A percentile compares a stretch with the other conserved stretches of the same genome.
Evolutionary conservation across 2,113 vertebrate species (phyloP).

Genomic region (Neotoma lepida): DNA sequence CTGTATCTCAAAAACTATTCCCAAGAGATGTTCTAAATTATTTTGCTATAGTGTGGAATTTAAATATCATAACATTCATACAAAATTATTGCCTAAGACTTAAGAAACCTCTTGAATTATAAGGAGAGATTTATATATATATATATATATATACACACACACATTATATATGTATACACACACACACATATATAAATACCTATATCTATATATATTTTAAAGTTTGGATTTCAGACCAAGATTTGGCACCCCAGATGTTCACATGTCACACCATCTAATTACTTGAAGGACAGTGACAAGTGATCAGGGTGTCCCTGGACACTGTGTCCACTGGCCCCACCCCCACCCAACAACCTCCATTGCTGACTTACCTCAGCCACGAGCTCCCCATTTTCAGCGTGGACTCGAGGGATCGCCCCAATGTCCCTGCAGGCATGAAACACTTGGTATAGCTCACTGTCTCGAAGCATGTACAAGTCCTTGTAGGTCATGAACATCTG

Average conservation of each 20-base stretch:
- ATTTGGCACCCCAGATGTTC: background rate
- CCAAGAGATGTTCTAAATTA: background rate
- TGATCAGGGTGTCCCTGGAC: background rate
- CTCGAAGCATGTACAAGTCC: slow-evolving; percentile 96
- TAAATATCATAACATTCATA: background rate
- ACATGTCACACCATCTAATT: background rate
- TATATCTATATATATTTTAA: too few species aligned
- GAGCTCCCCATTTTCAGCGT: slow-evolving; percentile 97
- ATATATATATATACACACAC: background rate
- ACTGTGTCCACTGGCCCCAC: background rate
- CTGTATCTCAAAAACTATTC: background rate
- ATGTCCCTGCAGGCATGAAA: slow-evolving; percentile 95
- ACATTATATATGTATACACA: background rate
- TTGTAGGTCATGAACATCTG: slow-evolving; percentile 99
- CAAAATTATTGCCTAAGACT: slow-evolving; percentile 9
- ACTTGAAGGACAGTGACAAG: background rate
- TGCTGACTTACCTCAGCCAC: slow-evolving; percentile 92
- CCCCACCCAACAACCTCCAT: background rate
- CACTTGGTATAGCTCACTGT: slow-evolving; percentile 96
- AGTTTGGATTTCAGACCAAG: slow-evolving; percentile 5
- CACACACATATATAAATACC: background rate
- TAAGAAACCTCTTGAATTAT: background rate
- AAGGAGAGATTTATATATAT: background rate
- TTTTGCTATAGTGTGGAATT: slow-evolving; percentile 2
- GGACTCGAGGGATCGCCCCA: slow-evolving; percentile 94